Base-by-base conservation (phyloP, 2,113 vertebrate genomes). In the Anas platyrhynchos region DNA sequence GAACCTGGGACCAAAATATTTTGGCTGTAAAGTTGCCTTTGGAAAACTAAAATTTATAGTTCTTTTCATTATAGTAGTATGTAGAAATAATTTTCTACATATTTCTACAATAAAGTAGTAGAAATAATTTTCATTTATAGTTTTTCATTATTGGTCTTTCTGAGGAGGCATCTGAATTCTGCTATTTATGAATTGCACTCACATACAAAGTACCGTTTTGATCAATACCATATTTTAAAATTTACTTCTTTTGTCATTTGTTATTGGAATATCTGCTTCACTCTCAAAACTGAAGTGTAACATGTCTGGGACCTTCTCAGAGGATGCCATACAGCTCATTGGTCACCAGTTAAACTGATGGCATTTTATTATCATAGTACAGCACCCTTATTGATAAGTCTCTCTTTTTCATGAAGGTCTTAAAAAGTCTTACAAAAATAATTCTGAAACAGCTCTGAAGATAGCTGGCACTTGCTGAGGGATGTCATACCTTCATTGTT, bases 271-370 rank as follows among this genome's bases (percentile, higher is more conserved):
- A 66, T 25, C 36, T 76, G 7, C 25, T 20, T 88, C 56, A 18
- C 17, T 38, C 25, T 88, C 63, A 55, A 43, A 32, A 36, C 6
- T 17, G 16, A 15, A 3, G 14, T 4, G 4, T 18, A 50, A 8
- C 10, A 11, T 58, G 15, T 8, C 7, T 38, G 41, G 54, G 56
- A 66, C 13, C 16, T 73, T 68, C 75, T 82, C 31, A 78, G 34
- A 88, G 43, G 21, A 83, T 66, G 13, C 5, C 10, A 1, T 59
- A 50, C 1, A 15, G 43, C 31, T 69, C 0, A 0, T 38, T 63
- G n/a, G 15, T 75, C 72, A 48, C 21, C 36, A 58, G 14, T 43
- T 75, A 32, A 54, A 56, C 2, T 48, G 34, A 15, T 4, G 72
- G 36, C 65, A 63, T 1, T 4, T 27, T 26, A 27, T 46, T 46